A percentile compares a stretch with the other conserved stretches of the same genome.
These are phyloP conservation scores for Drosophila tsacasi DNA, from an alignment of 1,140 invertebrate genomes.

Conservation along the genomic window DNA sequence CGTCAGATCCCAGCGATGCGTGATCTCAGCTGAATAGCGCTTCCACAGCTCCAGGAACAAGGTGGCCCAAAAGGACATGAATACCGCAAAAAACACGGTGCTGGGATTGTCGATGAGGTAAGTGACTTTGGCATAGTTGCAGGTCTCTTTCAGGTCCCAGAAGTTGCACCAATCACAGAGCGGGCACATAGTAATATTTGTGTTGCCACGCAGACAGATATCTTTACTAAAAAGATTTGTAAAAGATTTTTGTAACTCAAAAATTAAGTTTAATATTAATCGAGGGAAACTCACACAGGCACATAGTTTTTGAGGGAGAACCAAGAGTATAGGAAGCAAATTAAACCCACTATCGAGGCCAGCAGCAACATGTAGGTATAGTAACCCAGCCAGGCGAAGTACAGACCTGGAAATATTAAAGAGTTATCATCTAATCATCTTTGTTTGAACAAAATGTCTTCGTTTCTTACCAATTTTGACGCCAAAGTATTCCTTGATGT, in stretches of 20 bases:
- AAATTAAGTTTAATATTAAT: neutral
- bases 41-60: conserved; percentile 98
- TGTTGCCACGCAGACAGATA: conserved; percentile 89
- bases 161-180: conserved; percentile 95
- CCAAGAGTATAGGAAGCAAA: conserved; percentile 93
- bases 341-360: conserved; percentile 92
- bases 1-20: conserved; percentile 95
- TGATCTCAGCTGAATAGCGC: conserved; percentile 95
- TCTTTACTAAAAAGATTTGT: conserved; percentile 88
- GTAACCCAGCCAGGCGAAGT: conserved; percentile 99
- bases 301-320: conserved; percentile 90
- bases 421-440: neutral
- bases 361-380: conserved; percentile 97
- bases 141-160: conserved; percentile 95
- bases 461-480: conserved; percentile 91
- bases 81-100: conserved; percentile 96
- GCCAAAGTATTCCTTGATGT: conserved; percentile 96
- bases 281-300: conserved; percentile 87
- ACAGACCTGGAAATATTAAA: conserved; percentile 86
- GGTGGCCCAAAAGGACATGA: conserved; percentile 98
- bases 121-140: conserved; percentile 93
- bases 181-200: conserved; percentile 91
- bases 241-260: neutral
- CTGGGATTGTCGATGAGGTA: conserved; percentile 98
- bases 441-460: too few species aligned